These are phyloP conservation scores for Oxyruncus cristatus DNA, from an alignment of 2,113 vertebrate species.

Conservation along the genomic window DNA sequence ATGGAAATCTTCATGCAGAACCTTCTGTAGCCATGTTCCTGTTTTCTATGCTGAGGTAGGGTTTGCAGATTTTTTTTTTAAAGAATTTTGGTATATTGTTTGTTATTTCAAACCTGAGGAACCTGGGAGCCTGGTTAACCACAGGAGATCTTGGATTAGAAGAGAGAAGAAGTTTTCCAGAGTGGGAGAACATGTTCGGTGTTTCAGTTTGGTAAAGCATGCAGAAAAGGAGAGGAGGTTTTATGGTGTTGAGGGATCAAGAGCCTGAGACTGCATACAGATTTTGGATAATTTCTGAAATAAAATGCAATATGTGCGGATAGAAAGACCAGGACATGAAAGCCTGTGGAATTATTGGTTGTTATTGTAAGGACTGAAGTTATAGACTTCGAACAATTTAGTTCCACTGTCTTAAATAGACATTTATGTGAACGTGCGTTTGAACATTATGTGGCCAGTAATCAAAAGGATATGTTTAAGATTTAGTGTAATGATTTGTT, in stretches of 20 bases:
- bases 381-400: neutral
- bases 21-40: neutral
- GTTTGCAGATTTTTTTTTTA: neutral
- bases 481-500: neutral
- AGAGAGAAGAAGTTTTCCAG: neutral
- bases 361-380: neutral
- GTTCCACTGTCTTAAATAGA: neutral
- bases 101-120: neutral
- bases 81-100: neutral
- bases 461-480: neutral
- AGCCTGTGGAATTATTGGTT: neutral
- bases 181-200: neutral
- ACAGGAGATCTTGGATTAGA: neutral
- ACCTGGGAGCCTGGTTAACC: accelerated
- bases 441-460: neutral
- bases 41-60: neutral
- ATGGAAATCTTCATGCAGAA: neutral
- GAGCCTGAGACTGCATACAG: neutral
- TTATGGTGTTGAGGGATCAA: neutral
- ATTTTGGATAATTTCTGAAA: neutral
- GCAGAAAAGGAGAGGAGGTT: neutral
- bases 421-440: neutral
- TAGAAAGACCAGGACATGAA: neutral
- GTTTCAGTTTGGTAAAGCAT: neutral
- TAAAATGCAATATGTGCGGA: neutral